phyloP scores from a whole-genome alignment of 2,888 invertebrate genomes.

The Lasioglossum vierecki region DNA sequence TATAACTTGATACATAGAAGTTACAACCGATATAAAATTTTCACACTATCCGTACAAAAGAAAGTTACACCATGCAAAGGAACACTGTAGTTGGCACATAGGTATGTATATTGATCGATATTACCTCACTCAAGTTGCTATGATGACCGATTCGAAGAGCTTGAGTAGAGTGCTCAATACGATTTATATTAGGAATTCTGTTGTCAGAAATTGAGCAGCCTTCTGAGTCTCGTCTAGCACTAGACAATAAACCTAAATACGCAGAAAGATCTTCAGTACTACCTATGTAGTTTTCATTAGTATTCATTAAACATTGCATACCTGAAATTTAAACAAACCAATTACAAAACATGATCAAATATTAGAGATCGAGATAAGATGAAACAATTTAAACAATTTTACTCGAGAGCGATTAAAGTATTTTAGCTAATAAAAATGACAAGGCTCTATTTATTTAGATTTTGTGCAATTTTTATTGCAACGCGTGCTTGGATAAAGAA shows the following conservation, averaged over 20 bases:
- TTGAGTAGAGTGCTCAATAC: slow-evolving; percentile 45
- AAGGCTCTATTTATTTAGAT: no score
- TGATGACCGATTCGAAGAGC: slow-evolving; percentile 40
- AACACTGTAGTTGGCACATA: neutral
- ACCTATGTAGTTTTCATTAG: slow-evolving; percentile 65
- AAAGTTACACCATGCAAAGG: no score
- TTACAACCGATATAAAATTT: no score
- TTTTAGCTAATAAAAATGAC: no score
- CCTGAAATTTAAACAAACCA: slow-evolving; percentile 50
- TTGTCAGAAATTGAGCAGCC: slow-evolving; percentile 42
- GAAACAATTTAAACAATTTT: neutral
- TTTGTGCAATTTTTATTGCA: no score
- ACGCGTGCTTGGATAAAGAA: no score
- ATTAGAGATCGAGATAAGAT: neutral
- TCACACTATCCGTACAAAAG: no score
- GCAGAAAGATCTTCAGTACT: slow-evolving; percentile 69
- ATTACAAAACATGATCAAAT: neutral
- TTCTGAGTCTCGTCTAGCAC: slow-evolving; percentile 60
- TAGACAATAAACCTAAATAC: slow-evolving; percentile 71
- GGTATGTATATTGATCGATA: neutral
- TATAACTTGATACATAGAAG: no score
- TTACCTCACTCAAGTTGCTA: slow-evolving; percentile 50
- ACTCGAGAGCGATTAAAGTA: neutral
- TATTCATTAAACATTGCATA: slow-evolving; percentile 59
- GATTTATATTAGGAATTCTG: slow-evolving; percentile 41